These are phyloP conservation scores for Rhodophaea formosa DNA, from an alignment of 2,888 invertebrate species.

Conservation along the genomic window DNA sequence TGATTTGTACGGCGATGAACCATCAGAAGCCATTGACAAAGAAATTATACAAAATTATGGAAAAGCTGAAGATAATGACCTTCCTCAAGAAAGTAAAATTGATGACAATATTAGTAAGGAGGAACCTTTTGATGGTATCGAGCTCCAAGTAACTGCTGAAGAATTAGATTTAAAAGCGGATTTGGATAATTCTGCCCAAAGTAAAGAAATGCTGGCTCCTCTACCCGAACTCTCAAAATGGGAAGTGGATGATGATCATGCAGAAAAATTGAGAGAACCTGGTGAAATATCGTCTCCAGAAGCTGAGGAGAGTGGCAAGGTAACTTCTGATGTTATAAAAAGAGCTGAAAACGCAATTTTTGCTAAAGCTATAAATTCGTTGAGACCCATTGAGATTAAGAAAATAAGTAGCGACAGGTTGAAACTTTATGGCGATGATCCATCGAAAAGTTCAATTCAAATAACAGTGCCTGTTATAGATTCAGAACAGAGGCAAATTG, in stretches of 20 bases:
- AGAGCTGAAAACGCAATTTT: constrained; percentile 95
- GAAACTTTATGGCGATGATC: constrained; percentile 82
- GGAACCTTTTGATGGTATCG: constrained; percentile 79
- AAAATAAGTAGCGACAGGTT: constrained; percentile 86
- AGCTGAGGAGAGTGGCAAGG: constrained; percentile 83
- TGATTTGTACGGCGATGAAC: constrained; percentile 79
- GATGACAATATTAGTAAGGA: constrained; percentile 69
- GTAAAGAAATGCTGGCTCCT: constrained; percentile 85
- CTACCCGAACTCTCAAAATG: constrained; percentile 93
- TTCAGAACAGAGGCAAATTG: constrained; percentile 68
- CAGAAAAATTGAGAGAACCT: constrained; percentile 66
- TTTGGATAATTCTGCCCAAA: constrained; percentile 53
- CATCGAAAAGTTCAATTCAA: constrained; percentile 68
- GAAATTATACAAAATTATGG: constrained; percentile 81
- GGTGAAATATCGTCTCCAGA: constrained; percentile 74
- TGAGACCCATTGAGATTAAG: constrained; percentile 88
- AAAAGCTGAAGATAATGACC: constrained; percentile 58
- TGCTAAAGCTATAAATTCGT: constrained; percentile 92
- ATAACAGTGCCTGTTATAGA: constrained; percentile 77
- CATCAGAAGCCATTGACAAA: constrained; percentile 78
- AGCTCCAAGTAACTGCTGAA: constrained; percentile 79
- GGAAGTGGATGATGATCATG: constrained; percentile 86
- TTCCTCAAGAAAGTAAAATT: constrained; percentile 43
- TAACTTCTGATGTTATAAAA: constrained; percentile 93
- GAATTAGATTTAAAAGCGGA: constrained; percentile 80